Percentiles rank a stretch among this genome's conserved stretches.
Evolutionary conservation across 2,888 invertebrate genomes (phyloP).

Genomic region (Cactoblastis cactorum): DNA sequence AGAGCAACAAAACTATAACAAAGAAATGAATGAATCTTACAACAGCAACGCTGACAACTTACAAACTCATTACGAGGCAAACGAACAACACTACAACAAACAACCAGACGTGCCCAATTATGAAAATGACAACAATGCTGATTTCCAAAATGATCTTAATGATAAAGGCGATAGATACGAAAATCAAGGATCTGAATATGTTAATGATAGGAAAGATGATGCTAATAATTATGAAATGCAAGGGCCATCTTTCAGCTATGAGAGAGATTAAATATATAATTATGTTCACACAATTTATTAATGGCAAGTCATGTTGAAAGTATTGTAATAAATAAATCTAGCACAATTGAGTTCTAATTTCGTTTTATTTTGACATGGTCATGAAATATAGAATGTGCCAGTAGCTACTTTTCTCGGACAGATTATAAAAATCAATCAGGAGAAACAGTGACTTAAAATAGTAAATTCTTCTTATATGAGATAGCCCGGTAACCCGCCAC

Average conservation of each 20-base stretch:
- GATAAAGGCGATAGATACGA: constrained; percentile 33
- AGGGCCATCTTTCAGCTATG: constrained; percentile 34
- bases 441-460: too few relatives aligned
- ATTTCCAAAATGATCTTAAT: constrained; percentile 18
- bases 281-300: background rate
- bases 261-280: constrained; percentile 23
- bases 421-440: too few relatives aligned
- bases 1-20: constrained; percentile 31
- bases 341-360: background rate
- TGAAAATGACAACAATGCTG: constrained; percentile 17
- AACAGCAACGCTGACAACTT: constrained; percentile 31
- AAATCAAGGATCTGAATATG: constrained; percentile 31
- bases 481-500: too few relatives aligned
- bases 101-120: constrained; percentile 16
- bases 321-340: background rate
- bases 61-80: constrained; percentile 28
- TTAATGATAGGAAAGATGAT: constrained; percentile 28
- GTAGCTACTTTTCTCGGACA: too few relatives aligned
- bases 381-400: too few relatives aligned
- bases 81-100: constrained; percentile 32
- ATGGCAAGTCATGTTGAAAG: background rate
- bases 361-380: background rate
- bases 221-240: constrained; percentile 31
- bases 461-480: too few relatives aligned
- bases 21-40: constrained; percentile 33